phyloP scores from a whole-genome alignment of 2,797 vertebrate species.

The Scleropages formosus region DNA sequence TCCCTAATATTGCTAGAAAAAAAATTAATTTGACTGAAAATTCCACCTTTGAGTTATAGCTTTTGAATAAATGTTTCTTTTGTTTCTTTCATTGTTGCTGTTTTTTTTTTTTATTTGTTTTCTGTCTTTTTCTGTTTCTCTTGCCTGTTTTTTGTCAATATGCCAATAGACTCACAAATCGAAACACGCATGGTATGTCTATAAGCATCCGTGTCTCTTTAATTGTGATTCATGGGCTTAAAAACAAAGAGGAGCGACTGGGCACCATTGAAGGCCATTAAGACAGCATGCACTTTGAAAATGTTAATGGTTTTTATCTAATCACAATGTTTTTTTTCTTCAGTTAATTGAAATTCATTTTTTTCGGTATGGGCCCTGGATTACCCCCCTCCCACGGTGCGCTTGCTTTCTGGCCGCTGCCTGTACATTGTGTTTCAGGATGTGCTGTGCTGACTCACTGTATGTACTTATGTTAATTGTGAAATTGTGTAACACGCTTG shows the following conservation, averaged over 20 bases:
- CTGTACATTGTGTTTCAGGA: conserved; percentile 6
- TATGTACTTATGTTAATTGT: conserved; percentile 4
- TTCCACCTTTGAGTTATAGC: no score
- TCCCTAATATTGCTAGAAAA: no score
- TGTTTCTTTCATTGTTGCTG: no score
- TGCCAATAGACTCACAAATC: not conserved
- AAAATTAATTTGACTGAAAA: no score
- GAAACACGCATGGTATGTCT: not conserved
- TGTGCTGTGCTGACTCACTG: not conserved
- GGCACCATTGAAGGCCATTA: conserved; percentile 11
- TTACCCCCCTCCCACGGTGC: not conserved
- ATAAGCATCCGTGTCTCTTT: not conserved
- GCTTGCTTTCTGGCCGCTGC: conserved; percentile 9
- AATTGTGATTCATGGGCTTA: conserved; percentile 9
- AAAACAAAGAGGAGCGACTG: not conserved
- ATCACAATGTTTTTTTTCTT: conserved; percentile 5
- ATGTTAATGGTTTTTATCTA: conserved; percentile 23
- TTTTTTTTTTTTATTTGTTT: no score
- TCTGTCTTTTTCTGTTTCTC: no score
- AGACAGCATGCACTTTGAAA: conserved; percentile 14
- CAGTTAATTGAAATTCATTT: conserved; percentile 27
- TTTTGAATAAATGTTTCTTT: no score
- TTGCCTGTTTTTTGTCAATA: conserved; percentile 13
- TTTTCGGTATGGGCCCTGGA: conserved; percentile 8
- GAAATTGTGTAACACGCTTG: not conserved